These are phyloP conservation scores for Solea senegalensis DNA, from an alignment of 2,113 vertebrate species.

Conservation along the genomic window DNA sequence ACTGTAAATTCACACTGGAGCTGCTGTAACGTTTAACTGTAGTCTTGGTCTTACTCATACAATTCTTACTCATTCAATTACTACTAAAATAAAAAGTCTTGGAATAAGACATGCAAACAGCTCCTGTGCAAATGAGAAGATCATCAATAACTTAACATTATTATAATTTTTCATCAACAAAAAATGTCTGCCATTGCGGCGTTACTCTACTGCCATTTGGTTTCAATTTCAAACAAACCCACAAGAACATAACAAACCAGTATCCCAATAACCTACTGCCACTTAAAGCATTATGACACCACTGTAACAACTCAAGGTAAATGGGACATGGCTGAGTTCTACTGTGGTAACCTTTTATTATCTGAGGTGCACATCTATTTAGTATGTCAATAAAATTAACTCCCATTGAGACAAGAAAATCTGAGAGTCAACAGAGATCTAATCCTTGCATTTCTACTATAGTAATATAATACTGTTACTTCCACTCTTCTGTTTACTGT, in stretches of 20 bases:
- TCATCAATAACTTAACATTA: too few relatives aligned
- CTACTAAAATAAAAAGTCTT: too few relatives aligned
- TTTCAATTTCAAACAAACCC: too few relatives aligned
- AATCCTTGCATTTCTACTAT: not conserved
- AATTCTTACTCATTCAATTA: too few relatives aligned
- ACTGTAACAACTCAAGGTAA: not conserved
- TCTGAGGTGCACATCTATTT: not conserved
- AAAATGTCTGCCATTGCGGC: too few relatives aligned
- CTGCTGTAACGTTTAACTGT: not conserved
- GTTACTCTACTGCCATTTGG: too few relatives aligned
- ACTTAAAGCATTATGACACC: not conserved
- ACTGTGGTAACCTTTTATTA: not conserved
- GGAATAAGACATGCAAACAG: too few relatives aligned
- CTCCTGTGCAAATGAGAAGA: too few relatives aligned
- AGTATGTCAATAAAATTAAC: not conserved
- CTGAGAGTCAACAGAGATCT: not conserved
- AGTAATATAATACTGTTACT: not conserved
- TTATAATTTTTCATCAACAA: too few relatives aligned
- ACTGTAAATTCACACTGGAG: not conserved
- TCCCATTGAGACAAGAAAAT: not conserved
- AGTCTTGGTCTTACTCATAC: not conserved
- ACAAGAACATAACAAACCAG: not conserved
- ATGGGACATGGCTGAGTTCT: too few relatives aligned
- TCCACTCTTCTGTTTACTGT: constrained; percentile 4
- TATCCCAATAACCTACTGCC: not conserved